phyloP scores from a whole-genome alignment of 2,888 invertebrate species.

The Parnassius orleans region DNA sequence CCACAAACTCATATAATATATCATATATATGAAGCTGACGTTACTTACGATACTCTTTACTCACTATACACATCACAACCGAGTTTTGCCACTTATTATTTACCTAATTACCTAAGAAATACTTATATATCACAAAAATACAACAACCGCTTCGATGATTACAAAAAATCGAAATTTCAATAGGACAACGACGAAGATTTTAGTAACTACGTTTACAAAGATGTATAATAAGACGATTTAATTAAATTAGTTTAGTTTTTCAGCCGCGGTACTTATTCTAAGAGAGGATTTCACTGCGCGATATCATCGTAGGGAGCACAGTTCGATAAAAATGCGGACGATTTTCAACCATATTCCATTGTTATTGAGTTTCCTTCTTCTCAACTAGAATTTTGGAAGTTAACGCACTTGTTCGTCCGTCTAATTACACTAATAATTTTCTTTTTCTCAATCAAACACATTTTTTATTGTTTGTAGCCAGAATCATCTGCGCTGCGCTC shows the following conservation, averaged over 20 bases:
- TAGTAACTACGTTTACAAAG: slow-evolving; percentile 31
- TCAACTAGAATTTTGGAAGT: slow-evolving; percentile 64
- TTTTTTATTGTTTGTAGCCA: slow-evolving; percentile 64
- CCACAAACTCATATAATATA: slow-evolving; percentile 28
- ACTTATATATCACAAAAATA: slow-evolving; percentile 74
- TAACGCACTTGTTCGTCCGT: slow-evolving; percentile 70
- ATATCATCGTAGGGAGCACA: slow-evolving; percentile 67
- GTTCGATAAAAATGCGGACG: slow-evolving; percentile 47
- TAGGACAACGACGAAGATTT: slow-evolving; percentile 59
- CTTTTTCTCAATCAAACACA: slow-evolving; percentile 70
- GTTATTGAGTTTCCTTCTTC: slow-evolving; percentile 62
- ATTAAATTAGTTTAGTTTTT: slow-evolving; percentile 37
- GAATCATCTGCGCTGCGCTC: slow-evolving; percentile 54
- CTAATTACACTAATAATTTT: slow-evolving; percentile 54
- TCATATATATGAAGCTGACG: slow-evolving; percentile 28
- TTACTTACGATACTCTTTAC: slow-evolving; percentile 70
- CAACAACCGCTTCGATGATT: slow-evolving; percentile 80
- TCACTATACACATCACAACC: slow-evolving; percentile 79
- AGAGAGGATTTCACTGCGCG: slow-evolving; percentile 57
- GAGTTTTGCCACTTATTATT: slow-evolving; percentile 72
- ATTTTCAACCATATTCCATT: slow-evolving; percentile 79
- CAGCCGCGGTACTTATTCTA: slow-evolving; percentile 34
- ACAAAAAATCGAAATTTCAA: slow-evolving; percentile 63
- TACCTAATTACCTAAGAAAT: slow-evolving; percentile 40
- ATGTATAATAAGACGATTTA: slow-evolving; percentile 29